A percentile compares a stretch with the other conserved stretches of the same genome.
Evolutionary conservation across 1,140 invertebrate genomes (phyloP).

Genomic region (Lysiphlebus fabarum): DNA sequence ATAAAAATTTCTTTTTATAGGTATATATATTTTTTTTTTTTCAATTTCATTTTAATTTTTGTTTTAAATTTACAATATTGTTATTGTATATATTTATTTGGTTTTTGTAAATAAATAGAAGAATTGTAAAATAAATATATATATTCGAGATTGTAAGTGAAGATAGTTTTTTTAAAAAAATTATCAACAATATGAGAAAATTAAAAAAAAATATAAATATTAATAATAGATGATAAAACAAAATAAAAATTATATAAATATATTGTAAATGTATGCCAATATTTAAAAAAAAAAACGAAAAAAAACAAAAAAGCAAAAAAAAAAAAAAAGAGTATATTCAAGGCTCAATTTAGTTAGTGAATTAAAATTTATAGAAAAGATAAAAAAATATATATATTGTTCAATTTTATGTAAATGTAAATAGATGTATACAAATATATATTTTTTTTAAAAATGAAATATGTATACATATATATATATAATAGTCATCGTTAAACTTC

Average conservation of each 20-base stretch:
- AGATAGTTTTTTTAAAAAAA: no score
- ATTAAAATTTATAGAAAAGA: conserved; percentile 23
- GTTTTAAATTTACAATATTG: no score
- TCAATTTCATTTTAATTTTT: conserved; percentile 14
- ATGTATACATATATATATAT: no score
- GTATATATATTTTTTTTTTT: conserved; percentile 19
- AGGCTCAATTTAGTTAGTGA: conserved; percentile 50
- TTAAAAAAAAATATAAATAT: conserved; percentile 14
- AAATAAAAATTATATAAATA: background rate
- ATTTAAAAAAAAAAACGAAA: no score
- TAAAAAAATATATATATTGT: background rate
- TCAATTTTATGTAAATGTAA: conserved; percentile 1
- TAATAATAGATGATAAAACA: conserved; percentile 6
- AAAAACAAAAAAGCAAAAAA: no score
- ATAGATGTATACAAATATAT: background rate
- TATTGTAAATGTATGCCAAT: conserved; percentile 8
- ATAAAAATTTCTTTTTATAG: no score
- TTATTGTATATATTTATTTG: background rate
- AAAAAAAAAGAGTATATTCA: conserved; percentile 38
- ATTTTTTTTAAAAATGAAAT: no score
- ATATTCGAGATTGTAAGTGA: no score
- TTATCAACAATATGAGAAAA: background rate
- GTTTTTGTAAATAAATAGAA: no score
- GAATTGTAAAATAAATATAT: no score
- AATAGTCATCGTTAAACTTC: no score